A percentile compares a stretch with the other conserved stretches of the same genome.
Evolutionary conservation across 2,113 vertebrate genomes (phyloP).

Genomic region (Urocynchramus pylzowi): DNA sequence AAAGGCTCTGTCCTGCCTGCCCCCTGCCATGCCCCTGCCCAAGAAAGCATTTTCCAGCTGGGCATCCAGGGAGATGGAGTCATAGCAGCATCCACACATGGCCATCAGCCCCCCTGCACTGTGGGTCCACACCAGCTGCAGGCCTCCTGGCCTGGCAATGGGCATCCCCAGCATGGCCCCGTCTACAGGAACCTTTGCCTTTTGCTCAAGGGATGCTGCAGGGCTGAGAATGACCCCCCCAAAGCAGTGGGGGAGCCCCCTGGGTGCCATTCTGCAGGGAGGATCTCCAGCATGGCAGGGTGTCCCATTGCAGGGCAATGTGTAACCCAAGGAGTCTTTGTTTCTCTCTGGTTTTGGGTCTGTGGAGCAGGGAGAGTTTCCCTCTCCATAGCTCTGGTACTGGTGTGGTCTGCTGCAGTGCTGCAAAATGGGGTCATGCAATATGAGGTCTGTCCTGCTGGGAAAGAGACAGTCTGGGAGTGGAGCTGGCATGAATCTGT

Average conservation of each 20-base stretch:
- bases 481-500: not conserved
- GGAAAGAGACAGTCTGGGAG: not conserved
- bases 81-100: not conserved
- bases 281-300: not conserved
- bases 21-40: not conserved
- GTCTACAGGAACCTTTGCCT: not conserved
- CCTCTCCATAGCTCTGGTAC: not conserved
- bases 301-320: not conserved
- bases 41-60: conserved; percentile 72
- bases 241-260: not conserved
- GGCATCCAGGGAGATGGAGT: conserved; percentile 67
- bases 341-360: not conserved
- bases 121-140: fast-evolving
- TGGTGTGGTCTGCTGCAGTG: not conserved
- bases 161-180: not conserved
- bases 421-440: not conserved
- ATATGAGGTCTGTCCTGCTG: not conserved
- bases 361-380: not conserved
- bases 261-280: not conserved
- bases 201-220: not conserved
- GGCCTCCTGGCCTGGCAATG: not conserved
- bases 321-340: not conserved
- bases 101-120: fast-evolving
- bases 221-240: not conserved
- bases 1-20: not conserved